Conservation (phyloP, 2,797 vertebrate genomes). For the Coracias cyanogaster region DNA sequence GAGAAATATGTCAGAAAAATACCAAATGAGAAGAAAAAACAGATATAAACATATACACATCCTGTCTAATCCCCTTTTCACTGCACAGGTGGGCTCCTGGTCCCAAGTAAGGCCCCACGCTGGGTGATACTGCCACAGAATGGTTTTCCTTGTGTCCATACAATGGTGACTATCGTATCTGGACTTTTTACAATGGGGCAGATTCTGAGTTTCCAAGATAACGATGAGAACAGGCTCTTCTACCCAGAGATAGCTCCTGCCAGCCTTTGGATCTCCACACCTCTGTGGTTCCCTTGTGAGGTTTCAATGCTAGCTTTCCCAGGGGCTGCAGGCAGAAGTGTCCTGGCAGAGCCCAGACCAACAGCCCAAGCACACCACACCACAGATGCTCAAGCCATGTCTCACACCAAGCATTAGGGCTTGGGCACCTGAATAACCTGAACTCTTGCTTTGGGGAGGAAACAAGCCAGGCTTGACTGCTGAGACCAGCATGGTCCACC, state of each 20-base stretch:
- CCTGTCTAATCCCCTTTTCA: not conserved
- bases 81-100: not conserved
- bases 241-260: not conserved
- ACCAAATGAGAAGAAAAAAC: not conserved
- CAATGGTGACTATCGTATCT: not conserved
- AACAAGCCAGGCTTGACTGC: not conserved
- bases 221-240: not conserved
- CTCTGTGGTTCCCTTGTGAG: not conserved
- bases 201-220: not conserved
- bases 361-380: not conserved
- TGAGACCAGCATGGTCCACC: not conserved
- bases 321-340: not conserved
- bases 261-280: not conserved
- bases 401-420: not conserved
- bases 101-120: fast-evolving
- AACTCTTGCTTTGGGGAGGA: not conserved
- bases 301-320: not conserved
- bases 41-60: not conserved
- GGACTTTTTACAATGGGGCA: not conserved
- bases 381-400: not conserved
- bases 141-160: not conserved
- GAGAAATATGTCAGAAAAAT: not conserved
- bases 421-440: not conserved
- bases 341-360: not conserved
- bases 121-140: not conserved